Evolutionary conservation across 2,113 vertebrate genomes (phyloP).

Genomic region (Caranx ignobilis): DNA sequence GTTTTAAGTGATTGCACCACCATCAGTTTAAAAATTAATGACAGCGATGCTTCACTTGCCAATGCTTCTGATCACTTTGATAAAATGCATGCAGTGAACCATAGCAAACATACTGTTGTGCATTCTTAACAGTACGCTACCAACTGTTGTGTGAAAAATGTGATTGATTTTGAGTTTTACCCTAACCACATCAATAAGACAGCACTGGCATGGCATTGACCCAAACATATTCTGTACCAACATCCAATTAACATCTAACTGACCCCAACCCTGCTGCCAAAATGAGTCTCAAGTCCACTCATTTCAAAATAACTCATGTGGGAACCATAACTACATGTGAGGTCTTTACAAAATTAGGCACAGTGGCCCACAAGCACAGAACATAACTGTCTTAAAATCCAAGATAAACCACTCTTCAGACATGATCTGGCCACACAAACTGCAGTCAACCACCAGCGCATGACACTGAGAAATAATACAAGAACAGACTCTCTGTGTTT

Average conservation of each 20-base stretch:
- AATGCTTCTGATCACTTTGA: background rate
- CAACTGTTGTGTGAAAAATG: background rate
- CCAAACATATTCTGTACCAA: background rate
- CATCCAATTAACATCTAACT: background rate
- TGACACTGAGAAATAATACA: background rate
- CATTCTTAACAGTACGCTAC: background rate
- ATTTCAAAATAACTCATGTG: background rate
- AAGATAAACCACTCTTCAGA: background rate
- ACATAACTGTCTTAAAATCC: background rate
- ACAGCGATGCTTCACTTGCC: background rate
- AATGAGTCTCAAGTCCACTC: background rate
- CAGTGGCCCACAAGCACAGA: background rate
- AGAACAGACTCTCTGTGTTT: background rate
- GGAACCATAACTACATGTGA: background rate
- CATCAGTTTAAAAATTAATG: background rate
- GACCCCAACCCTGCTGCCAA: background rate
- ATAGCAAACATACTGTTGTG: background rate
- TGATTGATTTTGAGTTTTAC: background rate
- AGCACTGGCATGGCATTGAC: background rate
- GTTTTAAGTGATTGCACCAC: background rate
- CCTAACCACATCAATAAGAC: background rate
- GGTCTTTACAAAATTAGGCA: background rate
- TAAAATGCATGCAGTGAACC: conserved; percentile 5
- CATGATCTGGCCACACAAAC: background rate
- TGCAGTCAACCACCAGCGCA: conserved; percentile 7